Evolutionary conservation across 2,888 invertebrate genomes (phyloP), one percentile per base, ranked within the genome.

Genomic region (Andrena flavipes): DNA sequence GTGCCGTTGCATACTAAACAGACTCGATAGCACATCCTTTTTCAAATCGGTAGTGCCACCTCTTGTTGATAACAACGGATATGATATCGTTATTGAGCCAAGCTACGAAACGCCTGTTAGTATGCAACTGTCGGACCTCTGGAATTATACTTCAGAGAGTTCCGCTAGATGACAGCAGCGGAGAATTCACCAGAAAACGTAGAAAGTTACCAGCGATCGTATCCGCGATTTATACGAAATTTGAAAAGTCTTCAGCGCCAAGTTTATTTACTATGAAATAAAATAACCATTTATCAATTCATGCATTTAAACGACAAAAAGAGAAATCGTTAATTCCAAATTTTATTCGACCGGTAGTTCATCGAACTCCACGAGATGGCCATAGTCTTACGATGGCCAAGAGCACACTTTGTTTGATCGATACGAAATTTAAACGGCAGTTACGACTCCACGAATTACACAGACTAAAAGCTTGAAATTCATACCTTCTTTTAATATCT

Each of bases 361-460:
- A 1, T 16, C 16, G 13, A 6, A 60, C n/a, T n/a, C 23, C 71
- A 23, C 59, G 7, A 70, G 76, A 76, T 76, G 76, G 64, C 59
- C 10, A 3, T 33, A 70, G 35, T 2, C 35, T 64, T 7, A 51
- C 30, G 10, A n/a, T 7, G 4, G 7, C 3, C 10, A 5, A 6
- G 10, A 2, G 3, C 16, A 51, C 62, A n/a, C 6, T 49, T 35
- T 10, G n/a, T n/a, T 0, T 8, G 48, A 76, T 76, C 76, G 73
- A 73, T 65, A 59, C 48, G 26, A 64, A 62, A 72, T 76, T 76
- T 54, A 26, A 71, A 76, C 42, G 4, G 16, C 42, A 42, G 42
- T 16, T 42, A 42, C 16, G 42, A 16, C 42, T 42, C 5, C 16
- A 16, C 13, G 16, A 42, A 42, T 42, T 42, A 4, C 42, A 16